phyloP scores from a whole-genome alignment of 2,113 vertebrate genomes.

The Malurus alboscapulatus region DNA sequence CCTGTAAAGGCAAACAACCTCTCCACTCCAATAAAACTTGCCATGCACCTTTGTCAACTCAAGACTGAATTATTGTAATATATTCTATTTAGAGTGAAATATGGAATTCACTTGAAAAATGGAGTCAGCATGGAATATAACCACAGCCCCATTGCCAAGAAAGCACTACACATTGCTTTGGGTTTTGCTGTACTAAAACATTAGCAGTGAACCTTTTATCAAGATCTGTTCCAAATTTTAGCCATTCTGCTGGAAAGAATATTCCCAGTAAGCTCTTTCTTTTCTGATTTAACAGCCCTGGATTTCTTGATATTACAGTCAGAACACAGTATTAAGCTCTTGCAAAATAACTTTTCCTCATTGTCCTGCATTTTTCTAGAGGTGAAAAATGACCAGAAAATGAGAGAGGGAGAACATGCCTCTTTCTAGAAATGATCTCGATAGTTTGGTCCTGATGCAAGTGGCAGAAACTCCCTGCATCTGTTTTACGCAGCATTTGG shows the following conservation, averaged over 20 bases:
- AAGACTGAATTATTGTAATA: neutral
- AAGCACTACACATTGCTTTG: neutral
- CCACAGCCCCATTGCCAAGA: neutral
- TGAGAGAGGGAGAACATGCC: neutral
- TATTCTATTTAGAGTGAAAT: neutral
- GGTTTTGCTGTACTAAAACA: neutral
- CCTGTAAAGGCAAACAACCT: neutral
- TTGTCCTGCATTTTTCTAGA: neutral
- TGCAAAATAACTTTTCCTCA: neutral
- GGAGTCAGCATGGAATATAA: neutral
- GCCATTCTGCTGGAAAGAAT: neutral
- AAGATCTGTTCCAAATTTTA: neutral
- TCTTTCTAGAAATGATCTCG: neutral
- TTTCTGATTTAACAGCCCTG: neutral
- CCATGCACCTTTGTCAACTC: neutral
- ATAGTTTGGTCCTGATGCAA: neutral
- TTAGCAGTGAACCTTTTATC: neutral
- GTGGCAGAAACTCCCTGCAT: neutral
- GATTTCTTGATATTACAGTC: neutral
- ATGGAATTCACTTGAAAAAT: slow-evolving; percentile 1
- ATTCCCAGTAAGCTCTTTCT: neutral
- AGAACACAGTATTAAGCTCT: neutral
- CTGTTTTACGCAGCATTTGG: neutral
- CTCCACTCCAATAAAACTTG: neutral
- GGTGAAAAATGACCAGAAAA: neutral